phyloP scores from a whole-genome alignment of 2,113 vertebrate species.

The Galbula dea region DNA sequence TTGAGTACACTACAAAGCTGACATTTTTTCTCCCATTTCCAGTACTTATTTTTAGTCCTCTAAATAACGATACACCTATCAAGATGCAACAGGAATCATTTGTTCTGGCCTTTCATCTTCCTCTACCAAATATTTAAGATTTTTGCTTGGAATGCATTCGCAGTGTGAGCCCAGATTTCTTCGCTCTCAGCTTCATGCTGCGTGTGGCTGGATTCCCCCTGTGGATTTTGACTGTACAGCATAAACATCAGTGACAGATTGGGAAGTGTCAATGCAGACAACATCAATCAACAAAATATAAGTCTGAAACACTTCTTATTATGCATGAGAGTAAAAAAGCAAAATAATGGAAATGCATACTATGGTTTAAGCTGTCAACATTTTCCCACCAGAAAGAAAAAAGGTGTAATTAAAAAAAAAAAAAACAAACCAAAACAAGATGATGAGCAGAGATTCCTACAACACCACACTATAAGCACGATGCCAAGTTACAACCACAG shows the following conservation, averaged over 20 bases:
- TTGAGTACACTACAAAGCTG: not conserved
- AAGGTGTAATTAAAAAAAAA: not conserved
- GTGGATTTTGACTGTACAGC: conserved; percentile 58
- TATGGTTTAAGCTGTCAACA: conserved; percentile 73
- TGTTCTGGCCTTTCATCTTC: conserved; percentile 25
- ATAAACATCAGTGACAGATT: conserved; percentile 75
- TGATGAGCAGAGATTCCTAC: conserved; percentile 67
- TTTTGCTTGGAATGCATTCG: conserved; percentile 16
- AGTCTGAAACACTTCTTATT: conserved; percentile 57
- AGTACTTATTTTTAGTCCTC: not conserved
- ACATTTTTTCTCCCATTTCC: not conserved
- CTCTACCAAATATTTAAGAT: conserved; percentile 34
- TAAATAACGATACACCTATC: conserved; percentile 16
- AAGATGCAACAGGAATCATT: not conserved
- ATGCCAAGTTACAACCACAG: conserved; percentile 77
- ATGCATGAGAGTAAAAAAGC: conserved; percentile 75
- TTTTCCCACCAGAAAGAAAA: conserved; percentile 74
- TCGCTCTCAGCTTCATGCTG: conserved; percentile 49
- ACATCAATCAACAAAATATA: conserved; percentile 54
- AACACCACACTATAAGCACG: conserved; percentile 70
- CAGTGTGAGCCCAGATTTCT: conserved; percentile 35
- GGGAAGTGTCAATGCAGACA: conserved; percentile 63
- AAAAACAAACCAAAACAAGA: not conserved
- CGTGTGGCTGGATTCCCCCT: conserved; percentile 39
- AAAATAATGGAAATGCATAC: conserved; percentile 78